Conservation (phyloP, 2,888 invertebrate species). For the Rhagonycha lutea region DNA sequence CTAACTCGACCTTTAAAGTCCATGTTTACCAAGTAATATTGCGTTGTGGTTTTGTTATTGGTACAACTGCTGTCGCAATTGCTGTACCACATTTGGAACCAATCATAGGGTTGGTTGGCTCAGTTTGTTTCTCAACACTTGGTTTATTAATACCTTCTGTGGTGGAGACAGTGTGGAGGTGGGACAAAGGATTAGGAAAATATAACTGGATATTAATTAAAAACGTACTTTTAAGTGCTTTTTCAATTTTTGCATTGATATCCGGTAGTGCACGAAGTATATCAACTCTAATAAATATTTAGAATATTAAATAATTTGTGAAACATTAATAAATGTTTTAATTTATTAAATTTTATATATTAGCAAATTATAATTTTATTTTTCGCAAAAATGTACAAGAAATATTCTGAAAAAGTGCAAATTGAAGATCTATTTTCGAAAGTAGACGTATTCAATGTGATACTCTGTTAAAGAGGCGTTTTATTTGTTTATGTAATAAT, state of each 20-base stretch:
- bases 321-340: background rate
- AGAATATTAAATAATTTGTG: background rate
- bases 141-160: slow-evolving; percentile 77
- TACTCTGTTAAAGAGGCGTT: background rate
- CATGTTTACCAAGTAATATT: slow-evolving; percentile 60
- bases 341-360: background rate
- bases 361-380: background rate
- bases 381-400: background rate
- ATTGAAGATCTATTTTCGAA: background rate
- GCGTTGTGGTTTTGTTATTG: slow-evolving; percentile 57
- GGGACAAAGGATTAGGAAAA: slow-evolving; percentile 68
- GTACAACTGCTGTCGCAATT: slow-evolving; percentile 73
- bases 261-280: slow-evolving; percentile 57
- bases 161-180: slow-evolving; percentile 71
- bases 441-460: background rate
- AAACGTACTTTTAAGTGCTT: slow-evolving; percentile 63
- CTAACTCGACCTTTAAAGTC: slow-evolving; percentile 57
- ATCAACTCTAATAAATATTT: background rate
- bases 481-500: background rate
- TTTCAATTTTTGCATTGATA: slow-evolving; percentile 69
- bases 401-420: background rate
- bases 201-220: slow-evolving; percentile 71
- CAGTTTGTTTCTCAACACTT: slow-evolving; percentile 67
- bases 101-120: slow-evolving; percentile 87
- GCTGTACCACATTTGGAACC: slow-evolving; percentile 82